phyloP scores from a whole-genome alignment of 2,113 vertebrate species.

The Eclectus roratus region DNA sequence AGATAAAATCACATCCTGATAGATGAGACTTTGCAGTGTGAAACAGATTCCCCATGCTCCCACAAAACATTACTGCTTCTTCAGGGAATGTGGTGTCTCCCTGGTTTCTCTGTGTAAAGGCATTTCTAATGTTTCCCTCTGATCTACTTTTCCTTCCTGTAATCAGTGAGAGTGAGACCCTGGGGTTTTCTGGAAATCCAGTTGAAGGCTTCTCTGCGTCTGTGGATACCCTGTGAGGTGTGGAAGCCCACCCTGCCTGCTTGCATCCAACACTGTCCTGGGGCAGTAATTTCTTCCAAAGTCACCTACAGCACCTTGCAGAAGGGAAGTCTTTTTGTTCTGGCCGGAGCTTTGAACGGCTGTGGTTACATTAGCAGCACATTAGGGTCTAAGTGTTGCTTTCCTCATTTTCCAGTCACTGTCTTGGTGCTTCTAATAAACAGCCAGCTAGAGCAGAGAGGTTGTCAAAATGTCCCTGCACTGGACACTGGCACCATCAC shows the following conservation, averaged over 20 bases:
- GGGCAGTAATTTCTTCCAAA: not conserved
- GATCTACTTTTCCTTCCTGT: not conserved
- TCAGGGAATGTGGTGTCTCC: not conserved
- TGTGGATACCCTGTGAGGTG: not conserved
- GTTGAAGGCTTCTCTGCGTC: not conserved
- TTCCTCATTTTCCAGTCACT: not conserved
- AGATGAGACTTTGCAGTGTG: not conserved
- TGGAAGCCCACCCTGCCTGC: not conserved
- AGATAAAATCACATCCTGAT: not conserved
- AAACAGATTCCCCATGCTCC: not conserved
- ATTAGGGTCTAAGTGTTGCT: fast-evolving
- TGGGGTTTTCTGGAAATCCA: not conserved
- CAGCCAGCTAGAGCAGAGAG: not conserved
- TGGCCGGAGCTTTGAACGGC: not conserved
- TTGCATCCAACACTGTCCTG: fast-evolving
- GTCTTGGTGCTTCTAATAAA: not conserved
- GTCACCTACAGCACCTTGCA: not conserved
- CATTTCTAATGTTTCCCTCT: not conserved
- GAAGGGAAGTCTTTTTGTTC: not conserved
- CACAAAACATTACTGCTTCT: fast-evolving
- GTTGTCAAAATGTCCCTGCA: not conserved
- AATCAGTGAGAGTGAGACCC: not conserved
- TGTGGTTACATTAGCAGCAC: not conserved
- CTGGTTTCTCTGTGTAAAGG: not conserved
- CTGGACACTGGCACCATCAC: not conserved